phyloP scores from a whole-genome alignment of 2,888 invertebrate genomes.

The Oxystoma pomonae region DNA sequence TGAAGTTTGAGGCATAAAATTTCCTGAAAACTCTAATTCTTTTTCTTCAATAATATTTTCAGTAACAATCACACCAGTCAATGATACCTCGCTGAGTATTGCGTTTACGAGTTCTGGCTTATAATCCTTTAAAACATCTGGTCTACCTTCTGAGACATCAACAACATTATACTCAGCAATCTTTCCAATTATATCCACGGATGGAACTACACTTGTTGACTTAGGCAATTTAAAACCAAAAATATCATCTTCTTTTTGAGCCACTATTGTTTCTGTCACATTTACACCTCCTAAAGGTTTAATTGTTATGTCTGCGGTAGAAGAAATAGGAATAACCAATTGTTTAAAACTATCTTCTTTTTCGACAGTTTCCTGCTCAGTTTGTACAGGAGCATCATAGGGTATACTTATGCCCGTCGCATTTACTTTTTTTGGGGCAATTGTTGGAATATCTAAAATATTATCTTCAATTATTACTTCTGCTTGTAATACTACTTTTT shows the following conservation, averaged over 20 bases:
- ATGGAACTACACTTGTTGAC: conserved; percentile 36
- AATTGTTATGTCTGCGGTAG: conserved; percentile 46
- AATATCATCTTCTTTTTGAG: conserved; percentile 47
- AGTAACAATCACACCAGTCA: conserved; percentile 49
- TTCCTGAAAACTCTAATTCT: conserved; percentile 49
- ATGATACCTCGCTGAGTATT: conserved; percentile 46
- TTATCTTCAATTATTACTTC: conserved; percentile 28
- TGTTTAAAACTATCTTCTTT: conserved; percentile 44
- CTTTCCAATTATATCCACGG: conserved; percentile 39
- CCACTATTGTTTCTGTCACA: conserved; percentile 46
- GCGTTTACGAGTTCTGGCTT: conserved; percentile 39
- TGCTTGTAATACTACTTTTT: conserved; percentile 39
- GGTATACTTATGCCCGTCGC: conserved; percentile 37
- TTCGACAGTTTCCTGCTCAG: conserved; percentile 46
- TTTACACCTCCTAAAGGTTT: conserved; percentile 44
- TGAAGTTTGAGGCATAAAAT: conserved; percentile 49
- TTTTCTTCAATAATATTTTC: conserved; percentile 50
- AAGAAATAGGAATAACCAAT: conserved; percentile 40
- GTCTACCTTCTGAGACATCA: conserved; percentile 34
- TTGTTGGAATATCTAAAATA: conserved; percentile 22
- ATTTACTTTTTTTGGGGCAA: conserved; percentile 18
- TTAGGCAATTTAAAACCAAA: conserved; percentile 38
- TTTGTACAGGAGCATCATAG: conserved; percentile 39
- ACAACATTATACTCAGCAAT: conserved; percentile 44
- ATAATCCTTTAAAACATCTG: conserved; percentile 30